These are phyloP conservation scores for Elanus axillaris DNA, from an alignment of 2,113 vertebrate species.

Conservation along the genomic window DNA sequence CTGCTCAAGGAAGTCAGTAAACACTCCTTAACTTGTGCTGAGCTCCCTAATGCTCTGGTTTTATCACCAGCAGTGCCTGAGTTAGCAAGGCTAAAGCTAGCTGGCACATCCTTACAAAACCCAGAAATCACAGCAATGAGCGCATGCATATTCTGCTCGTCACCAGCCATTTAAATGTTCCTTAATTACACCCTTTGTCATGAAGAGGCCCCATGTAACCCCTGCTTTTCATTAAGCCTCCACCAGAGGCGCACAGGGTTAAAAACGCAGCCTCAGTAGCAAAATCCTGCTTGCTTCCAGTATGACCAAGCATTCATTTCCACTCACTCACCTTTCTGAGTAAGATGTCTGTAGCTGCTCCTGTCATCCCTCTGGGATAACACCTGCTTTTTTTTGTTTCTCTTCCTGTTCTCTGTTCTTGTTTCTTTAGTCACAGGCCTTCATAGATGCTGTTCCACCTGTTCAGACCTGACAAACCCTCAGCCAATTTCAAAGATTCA, in stretches of 20 bases:
- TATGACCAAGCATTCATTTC: constrained; percentile 27
- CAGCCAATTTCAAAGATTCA: background rate
- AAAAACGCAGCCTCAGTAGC: background rate
- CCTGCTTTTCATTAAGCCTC: background rate
- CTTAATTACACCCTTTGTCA: background rate
- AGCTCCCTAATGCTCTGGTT: background rate
- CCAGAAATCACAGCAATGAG: background rate
- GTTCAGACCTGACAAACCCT: background rate
- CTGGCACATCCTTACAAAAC: background rate
- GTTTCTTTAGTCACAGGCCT: background rate
- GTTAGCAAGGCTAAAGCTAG: background rate
- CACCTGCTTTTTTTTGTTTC: background rate
- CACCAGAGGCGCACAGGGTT: background rate
- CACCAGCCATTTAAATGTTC: background rate
- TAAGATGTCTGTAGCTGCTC: background rate
- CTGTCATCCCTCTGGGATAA: constrained; percentile 41
- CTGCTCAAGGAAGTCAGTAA: background rate
- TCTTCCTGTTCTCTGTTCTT: background rate
- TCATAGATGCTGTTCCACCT: background rate
- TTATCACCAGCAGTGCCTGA: background rate
- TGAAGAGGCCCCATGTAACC: background rate
- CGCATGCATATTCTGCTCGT: background rate
- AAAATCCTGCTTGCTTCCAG: background rate
- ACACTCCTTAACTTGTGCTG: background rate
- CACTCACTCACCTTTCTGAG: constrained; percentile 39